Conservation (phyloP, 2,113 vertebrate genomes). For the Epinephelus fuscoguttatus region DNA sequence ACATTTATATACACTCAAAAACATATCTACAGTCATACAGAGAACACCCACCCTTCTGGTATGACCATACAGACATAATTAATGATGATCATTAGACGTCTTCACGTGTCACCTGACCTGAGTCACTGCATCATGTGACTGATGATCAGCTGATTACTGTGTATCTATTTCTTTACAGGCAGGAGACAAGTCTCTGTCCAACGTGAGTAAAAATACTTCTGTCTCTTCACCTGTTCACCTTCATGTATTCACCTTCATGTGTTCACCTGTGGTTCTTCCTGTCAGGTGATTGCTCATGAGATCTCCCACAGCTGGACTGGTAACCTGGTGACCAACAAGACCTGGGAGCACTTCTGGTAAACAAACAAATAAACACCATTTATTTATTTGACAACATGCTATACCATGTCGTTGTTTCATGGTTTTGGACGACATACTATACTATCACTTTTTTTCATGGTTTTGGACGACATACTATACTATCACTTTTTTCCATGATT, state of each 20-base stretch:
- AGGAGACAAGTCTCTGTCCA: constrained; percentile 94
- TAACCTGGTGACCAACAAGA: constrained; percentile 97
- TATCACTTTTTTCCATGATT: no score
- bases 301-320: constrained; percentile 99
- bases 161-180: constrained; percentile 84
- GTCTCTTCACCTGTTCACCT: neutral
- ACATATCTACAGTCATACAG: neutral
- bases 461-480: no score
- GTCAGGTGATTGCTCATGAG: constrained; percentile 97
- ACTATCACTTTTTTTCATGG: no score
- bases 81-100: no score
- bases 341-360: constrained; percentile 98
- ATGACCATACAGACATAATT: no score
- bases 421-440: no score
- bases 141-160: constrained; percentile 6
- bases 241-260: neutral
- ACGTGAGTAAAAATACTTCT: constrained; percentile 86
- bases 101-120: no score
- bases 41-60: no score
- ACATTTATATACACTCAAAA: neutral
- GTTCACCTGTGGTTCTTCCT: constrained; percentile 10
- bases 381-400: no score
- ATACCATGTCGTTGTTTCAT: no score
- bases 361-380: constrained; percentile 24
- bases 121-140: constrained; percentile 1